These are phyloP conservation scores for Cairina moschata DNA, from an alignment of 2,113 vertebrate genomes.

Conservation along the genomic window DNA sequence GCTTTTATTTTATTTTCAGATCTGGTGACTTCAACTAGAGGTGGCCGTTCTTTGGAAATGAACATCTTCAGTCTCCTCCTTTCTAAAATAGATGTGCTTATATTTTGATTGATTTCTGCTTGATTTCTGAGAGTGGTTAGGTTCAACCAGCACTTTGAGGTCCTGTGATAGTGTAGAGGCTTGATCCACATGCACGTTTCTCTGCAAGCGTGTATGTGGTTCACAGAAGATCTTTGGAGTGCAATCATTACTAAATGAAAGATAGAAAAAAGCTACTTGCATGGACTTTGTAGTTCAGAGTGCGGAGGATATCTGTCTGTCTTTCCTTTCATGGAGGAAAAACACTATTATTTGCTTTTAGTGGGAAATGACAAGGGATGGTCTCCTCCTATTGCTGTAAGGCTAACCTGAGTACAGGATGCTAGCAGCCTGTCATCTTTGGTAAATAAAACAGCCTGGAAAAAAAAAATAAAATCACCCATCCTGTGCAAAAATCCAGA, in stretches of 20 bases:
- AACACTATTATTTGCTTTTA: background rate
- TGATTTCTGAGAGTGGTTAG: background rate
- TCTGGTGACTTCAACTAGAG: background rate
- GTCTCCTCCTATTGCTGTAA: background rate
- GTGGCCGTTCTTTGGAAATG: background rate
- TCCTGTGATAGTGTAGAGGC: background rate
- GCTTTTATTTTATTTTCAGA: background rate
- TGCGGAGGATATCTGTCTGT: background rate
- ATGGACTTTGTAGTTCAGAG: background rate
- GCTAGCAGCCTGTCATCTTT: background rate
- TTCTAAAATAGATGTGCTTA: background rate
- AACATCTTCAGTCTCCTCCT: background rate
- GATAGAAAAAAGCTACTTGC: background rate
- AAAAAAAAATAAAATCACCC: background rate
- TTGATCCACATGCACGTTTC: background rate
- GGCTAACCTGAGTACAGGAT: background rate
- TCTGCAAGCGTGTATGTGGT: background rate
- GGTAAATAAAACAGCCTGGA: conserved; percentile 25
- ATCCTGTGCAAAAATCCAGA: background rate
- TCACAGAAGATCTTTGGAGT: background rate
- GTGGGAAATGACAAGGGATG: background rate
- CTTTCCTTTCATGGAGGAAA: background rate
- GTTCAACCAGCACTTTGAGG: background rate
- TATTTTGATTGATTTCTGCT: background rate
- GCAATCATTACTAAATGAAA: background rate